Percentiles rank a stretch among this genome's conserved stretches.
Conservation (phyloP, 2,888 invertebrate species). For the Diarsia dahlii region DNA sequence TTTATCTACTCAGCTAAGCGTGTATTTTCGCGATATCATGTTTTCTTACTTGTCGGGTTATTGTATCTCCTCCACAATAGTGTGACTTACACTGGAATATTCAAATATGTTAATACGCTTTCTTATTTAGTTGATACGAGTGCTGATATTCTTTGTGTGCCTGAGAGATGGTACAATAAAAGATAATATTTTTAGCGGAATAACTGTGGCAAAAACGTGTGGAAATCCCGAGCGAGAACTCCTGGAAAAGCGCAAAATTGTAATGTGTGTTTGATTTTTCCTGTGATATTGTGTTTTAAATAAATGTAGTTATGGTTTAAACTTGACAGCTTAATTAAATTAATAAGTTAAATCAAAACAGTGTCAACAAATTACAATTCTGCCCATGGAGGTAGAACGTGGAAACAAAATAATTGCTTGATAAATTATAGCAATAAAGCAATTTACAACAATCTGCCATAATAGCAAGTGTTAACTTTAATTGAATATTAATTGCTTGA, state of each 20-base stretch:
- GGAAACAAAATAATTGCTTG: constrained; percentile 49
- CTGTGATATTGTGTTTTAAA: background rate
- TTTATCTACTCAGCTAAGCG: constrained; percentile 59
- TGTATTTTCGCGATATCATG: constrained; percentile 45
- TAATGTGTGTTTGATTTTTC: background rate
- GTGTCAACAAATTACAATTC: constrained; percentile 37
- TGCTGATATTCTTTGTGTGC: constrained; percentile 59
- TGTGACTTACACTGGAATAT: constrained; percentile 56
- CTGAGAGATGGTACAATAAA: constrained; percentile 55
- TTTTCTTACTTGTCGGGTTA: constrained; percentile 47
- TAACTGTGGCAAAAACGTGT: constrained; percentile 32
- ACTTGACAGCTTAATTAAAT: constrained; percentile 31
- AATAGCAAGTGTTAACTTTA: constrained; percentile 43
- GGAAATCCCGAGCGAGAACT: constrained; percentile 3
- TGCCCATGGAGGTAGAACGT: constrained; percentile 30
- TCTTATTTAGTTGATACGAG: constrained; percentile 61
- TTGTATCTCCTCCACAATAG: constrained; percentile 53
- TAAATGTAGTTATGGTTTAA: constrained; percentile 7
- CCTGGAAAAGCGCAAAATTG: constrained; percentile 7
- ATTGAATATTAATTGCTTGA: constrained; percentile 47
- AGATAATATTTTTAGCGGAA: constrained; percentile 60
- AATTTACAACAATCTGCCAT: constrained; percentile 38
- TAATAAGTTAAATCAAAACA: constrained; percentile 42
- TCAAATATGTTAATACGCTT: constrained; percentile 65
- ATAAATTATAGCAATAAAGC: constrained; percentile 45